These are phyloP conservation scores for Piprites chloris DNA, from an alignment of 2,113 vertebrate species.

Conservation along the genomic window DNA sequence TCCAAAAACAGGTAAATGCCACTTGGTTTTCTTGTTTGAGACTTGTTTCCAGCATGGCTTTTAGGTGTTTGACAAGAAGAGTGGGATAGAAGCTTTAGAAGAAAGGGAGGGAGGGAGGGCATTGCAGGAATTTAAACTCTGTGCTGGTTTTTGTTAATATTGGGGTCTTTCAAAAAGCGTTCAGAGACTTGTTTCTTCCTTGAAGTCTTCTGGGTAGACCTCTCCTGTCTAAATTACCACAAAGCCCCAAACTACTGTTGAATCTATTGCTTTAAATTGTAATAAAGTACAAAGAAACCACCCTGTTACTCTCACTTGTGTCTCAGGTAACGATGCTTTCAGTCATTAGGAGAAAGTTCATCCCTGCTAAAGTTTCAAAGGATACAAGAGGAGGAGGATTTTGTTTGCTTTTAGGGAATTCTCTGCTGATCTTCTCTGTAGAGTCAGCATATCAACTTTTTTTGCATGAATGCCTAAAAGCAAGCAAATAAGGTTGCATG, in stretches of 20 bases:
- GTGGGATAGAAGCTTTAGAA: neutral
- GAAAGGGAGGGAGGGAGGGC: neutral
- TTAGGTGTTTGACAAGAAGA: slow-evolving; percentile 14
- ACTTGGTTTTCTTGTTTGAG: slow-evolving; percentile 25
- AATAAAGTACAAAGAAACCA: neutral
- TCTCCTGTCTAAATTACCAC: neutral
- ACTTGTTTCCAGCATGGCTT: slow-evolving; percentile 33
- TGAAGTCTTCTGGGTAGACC: neutral
- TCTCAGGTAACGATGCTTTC: neutral
- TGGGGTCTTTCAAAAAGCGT: neutral
- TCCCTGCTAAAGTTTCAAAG: neutral
- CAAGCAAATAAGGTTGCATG: slow-evolving; percentile 18
- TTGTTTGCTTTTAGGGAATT: slow-evolving; percentile 45
- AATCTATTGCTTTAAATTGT: neutral
- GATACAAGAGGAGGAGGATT: neutral
- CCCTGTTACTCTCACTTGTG: neutral
- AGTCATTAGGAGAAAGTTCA: neutral
- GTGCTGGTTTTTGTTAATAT: neutral
- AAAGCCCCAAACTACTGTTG: neutral
- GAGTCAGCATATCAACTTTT: neutral
- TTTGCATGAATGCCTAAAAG: slow-evolving; percentile 36
- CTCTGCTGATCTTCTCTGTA: neutral
- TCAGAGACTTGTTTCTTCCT: neutral
- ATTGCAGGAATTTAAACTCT: neutral
- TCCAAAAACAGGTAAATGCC: slow-evolving; percentile 42